These are phyloP conservation scores for Geococcyx californianus DNA, from an alignment of 2,113 vertebrate genomes.

Conservation along the genomic window DNA sequence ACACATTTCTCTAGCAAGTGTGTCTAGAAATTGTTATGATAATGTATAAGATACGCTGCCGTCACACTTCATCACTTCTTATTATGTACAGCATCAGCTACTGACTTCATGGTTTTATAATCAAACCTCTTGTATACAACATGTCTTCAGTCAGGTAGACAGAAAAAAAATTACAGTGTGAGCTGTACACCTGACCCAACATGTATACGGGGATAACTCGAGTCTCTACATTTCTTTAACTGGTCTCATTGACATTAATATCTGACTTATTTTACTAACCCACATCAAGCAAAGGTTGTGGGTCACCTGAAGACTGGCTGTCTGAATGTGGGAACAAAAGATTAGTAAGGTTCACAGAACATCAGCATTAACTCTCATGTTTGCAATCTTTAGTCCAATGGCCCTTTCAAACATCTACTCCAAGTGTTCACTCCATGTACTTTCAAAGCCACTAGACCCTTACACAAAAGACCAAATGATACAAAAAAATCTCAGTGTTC, in stretches of 20 bases:
- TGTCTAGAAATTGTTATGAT: background rate
- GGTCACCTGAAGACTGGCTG: background rate
- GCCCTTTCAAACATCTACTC: background rate
- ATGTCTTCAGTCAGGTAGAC: background rate
- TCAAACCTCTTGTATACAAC: background rate
- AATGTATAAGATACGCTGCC: slow-evolving; percentile 3
- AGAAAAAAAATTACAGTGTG: background rate
- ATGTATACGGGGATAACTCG: background rate
- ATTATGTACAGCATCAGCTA: background rate
- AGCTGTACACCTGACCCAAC: background rate
- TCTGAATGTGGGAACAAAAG: background rate
- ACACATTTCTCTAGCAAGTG: background rate
- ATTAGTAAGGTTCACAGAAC: background rate
- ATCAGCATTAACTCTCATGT: background rate
- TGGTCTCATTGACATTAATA: background rate
- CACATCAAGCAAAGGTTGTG: background rate
- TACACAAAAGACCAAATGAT: background rate
- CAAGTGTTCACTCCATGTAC: background rate
- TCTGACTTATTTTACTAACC: background rate
- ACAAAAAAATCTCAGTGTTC: background rate
- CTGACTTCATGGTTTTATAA: slow-evolving; percentile 2
- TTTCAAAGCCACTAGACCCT: background rate
- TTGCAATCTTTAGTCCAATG: background rate
- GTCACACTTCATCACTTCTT: slow-evolving; percentile 37
- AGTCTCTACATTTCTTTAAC: background rate